Base-by-base conservation (phyloP, 2,888 invertebrate species). In the Apamea anceps region DNA sequence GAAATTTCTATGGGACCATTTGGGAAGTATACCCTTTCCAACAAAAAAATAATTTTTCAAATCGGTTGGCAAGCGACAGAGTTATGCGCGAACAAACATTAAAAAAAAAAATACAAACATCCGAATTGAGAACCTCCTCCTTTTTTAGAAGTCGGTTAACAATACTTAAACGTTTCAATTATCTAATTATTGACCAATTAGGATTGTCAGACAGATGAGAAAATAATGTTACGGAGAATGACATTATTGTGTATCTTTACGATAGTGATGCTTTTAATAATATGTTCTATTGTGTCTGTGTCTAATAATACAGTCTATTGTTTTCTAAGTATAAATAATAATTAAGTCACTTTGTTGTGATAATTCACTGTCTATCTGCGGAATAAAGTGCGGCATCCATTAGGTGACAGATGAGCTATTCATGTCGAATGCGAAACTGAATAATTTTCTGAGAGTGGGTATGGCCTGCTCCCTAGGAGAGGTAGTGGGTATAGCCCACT, bases 271-370 rank as follows among this genome's bases (percentile, higher is more conserved):
- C 4, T 66, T 66, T 48, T 82, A 82, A 82, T 85, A 63, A 74
- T 75, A 68, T 32, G 81, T 83, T 85, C 74, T 63, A 85, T 85
- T 85, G 81, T 75, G 6, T 37, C 45, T n/a, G 7, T 25, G 8
- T 48, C 48, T 68, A 77, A 80, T 83, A 68, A 68, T n/a, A 63
- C 54, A 12, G 45, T 57, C 45, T 68, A 80, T 80, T 80, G 77
- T 83, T 37, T 57, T 48, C 21, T 57, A 37, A 28, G 51, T 54
- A 42, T 75, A 42, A 75, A 82, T 82, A 74, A 75, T 51, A 66
- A 81, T 42, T 57, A 65, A 57, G 37, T 5, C 25, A 13, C 4
- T 37, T 25, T 60, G 37, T 74, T 82, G 37, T 57, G 37, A 37
- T n/a, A 54, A 71, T 72, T 54, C n/a, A n/a, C 18, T n/a, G 3